Percentiles rank a stretch among this genome's conserved stretches.
Conservation (phyloP, 2,113 vertebrate species). For the Castor canadensis region DNA sequence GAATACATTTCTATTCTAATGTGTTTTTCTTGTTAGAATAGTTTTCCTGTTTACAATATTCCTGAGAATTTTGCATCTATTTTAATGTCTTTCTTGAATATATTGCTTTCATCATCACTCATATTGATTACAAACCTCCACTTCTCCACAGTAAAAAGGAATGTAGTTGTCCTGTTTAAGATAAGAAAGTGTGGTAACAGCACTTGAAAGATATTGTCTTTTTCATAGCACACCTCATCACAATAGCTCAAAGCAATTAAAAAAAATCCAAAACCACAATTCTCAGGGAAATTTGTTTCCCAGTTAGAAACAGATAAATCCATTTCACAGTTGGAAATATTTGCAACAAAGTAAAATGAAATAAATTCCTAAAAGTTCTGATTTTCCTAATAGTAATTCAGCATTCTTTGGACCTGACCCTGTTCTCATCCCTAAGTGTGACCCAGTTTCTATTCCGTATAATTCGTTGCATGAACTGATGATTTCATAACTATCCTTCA, state of each 20-base stretch:
- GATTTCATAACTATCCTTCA: neutral
- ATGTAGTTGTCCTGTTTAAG: neutral
- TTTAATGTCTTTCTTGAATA: neutral
- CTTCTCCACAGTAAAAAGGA: neutral
- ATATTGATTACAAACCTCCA: neutral
- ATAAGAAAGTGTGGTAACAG: neutral
- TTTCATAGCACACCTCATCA: neutral
- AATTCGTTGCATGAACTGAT: neutral
- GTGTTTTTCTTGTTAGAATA: neutral
- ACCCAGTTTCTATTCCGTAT: neutral
- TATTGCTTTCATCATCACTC: neutral
- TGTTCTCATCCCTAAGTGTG: neutral
- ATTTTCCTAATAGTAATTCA: neutral
- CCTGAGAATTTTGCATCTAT: neutral
- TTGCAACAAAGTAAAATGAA: conserved; percentile 3
- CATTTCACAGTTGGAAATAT: conserved; percentile 40
- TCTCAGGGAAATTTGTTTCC: conserved; percentile 43
- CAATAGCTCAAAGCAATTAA: conserved; percentile 58
- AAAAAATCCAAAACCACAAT: conserved; percentile 19
- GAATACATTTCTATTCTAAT: neutral
- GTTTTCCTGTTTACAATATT: neutral
- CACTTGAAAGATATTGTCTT: neutral
- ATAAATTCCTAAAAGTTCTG: neutral
- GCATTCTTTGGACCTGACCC: neutral
- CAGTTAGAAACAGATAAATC: conserved; percentile 41